Evolutionary conservation across 2,797 vertebrate species (phyloP), one percentile per base, ranked within the genome.

Genomic region (Semaprochilodus insignis): DNA sequence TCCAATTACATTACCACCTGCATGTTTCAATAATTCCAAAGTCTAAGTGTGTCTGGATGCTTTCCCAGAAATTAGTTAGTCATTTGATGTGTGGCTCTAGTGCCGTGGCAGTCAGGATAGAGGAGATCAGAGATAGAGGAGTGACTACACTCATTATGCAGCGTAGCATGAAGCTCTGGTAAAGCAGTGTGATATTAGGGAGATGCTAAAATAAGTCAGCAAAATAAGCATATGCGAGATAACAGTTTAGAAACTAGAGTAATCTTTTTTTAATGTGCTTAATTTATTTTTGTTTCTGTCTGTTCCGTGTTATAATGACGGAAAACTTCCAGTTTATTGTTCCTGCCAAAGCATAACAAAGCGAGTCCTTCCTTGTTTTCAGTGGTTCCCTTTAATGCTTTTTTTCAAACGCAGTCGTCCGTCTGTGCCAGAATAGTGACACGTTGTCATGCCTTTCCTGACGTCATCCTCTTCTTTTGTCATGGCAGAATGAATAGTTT

Each of bases 281-380:
- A 25, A 19, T 76, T 59, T 40, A 62, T 71, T 77, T 52, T 57
- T 69, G 21, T 6, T 25, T 55, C 72, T 0, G 3, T 71, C 21
- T 0, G 44, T 36, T 4, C 48, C 40, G 27, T 67, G 31, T 2
- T 77, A 23, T 70, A 31, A 52, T 54, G 40, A 21, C 19, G 36
- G 4, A 70, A 55, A 63, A 48, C 60, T 51, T 74, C 21, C 16
- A n/a, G 70, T 54, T 74, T 25, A 70, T 79, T 15, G 15, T 57
- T 19, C 34, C 51, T 73, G 51, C 63, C 51, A n/a, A 16, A 34
- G 55, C 55, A 71, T 16, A 54, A 67, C 52, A 77, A 72, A 65
- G 51, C n/a, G 5, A 23, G 27, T 27, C 10, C 44, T 40, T 60
- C 74, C 15, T 57, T 15, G 54, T 31, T 40, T 67, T 67, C 52